Evolutionary conservation across 2,113 vertebrate species (phyloP).

Genomic region (Dasyurus viverrinus): DNA sequence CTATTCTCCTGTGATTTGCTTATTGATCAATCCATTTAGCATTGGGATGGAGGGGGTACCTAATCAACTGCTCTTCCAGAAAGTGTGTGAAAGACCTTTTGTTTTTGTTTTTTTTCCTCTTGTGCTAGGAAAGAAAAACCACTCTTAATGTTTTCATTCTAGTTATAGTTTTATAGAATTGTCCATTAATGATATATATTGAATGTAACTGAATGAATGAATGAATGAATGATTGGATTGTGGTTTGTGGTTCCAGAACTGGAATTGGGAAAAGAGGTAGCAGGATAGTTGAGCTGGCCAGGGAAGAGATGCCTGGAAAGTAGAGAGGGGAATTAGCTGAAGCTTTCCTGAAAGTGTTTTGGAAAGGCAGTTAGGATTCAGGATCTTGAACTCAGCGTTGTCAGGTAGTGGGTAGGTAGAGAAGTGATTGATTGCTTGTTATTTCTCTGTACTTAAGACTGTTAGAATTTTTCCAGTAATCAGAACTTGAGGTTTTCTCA

Average conservation of each 20-base stretch:
- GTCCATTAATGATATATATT: not conserved
- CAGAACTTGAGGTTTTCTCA: constrained; percentile 8
- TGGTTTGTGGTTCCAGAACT: not conserved
- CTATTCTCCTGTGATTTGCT: not conserved
- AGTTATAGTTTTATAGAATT: not conserved
- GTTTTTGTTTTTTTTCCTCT: not conserved
- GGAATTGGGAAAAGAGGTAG: not conserved
- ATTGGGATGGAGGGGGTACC: not conserved
- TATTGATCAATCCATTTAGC: not conserved
- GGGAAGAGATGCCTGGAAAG: not conserved
- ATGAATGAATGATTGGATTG: not conserved
- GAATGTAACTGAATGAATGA: not conserved
- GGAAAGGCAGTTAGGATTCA: not conserved
- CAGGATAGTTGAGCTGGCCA: not conserved
- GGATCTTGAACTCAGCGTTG: not conserved
- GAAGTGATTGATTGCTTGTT: not conserved
- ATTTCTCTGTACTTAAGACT: not conserved
- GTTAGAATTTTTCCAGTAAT: not conserved
- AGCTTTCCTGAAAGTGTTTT: not conserved
- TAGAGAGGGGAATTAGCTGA: not conserved
- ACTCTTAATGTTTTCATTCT: not conserved
- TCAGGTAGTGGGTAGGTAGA: not conserved
- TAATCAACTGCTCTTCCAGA: not conserved
- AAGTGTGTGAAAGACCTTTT: not conserved
- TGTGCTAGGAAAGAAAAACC: not conserved